Conservation (phyloP, 2,888 invertebrate species). For the Bimastos eiseni region DNA sequence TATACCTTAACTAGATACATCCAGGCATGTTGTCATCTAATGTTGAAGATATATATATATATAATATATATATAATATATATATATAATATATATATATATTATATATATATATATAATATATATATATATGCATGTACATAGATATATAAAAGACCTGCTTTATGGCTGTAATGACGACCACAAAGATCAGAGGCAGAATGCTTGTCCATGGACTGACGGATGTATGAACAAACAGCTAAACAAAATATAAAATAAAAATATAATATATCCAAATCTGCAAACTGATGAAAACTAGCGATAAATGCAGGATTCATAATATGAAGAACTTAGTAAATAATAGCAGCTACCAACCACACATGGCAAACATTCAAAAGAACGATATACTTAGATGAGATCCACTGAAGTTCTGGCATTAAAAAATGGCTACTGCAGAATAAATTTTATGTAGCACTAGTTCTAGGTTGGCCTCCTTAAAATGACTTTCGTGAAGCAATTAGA, state of each 20-base stretch:
- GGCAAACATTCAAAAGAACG: too few species aligned
- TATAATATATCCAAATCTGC: slow-evolving; percentile 10
- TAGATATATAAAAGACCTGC: slow-evolving; percentile 59
- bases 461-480: too few species aligned
- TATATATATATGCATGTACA: neutral
- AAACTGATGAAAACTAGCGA: neutral
- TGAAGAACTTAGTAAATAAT: neutral
- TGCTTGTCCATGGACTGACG: slow-evolving; percentile 77
- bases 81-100: neutral
- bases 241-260: slow-evolving; percentile 40
- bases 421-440: too few species aligned
- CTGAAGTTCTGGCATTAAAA: too few species aligned
- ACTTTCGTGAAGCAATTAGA: too few species aligned
- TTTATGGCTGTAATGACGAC: slow-evolving; percentile 77
- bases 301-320: neutral
- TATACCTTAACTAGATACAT: neutral
- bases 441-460: too few species aligned
- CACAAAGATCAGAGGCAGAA: slow-evolving; percentile 77
- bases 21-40: neutral
- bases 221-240: slow-evolving; percentile 69
- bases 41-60: slow-evolving; percentile 22
- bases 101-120: too few species aligned
- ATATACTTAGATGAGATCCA: too few species aligned
- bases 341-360: too few species aligned
- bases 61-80: too few species aligned